Conservation (phyloP, 1,140 invertebrate species). For the Tigriopus japonicus region DNA sequence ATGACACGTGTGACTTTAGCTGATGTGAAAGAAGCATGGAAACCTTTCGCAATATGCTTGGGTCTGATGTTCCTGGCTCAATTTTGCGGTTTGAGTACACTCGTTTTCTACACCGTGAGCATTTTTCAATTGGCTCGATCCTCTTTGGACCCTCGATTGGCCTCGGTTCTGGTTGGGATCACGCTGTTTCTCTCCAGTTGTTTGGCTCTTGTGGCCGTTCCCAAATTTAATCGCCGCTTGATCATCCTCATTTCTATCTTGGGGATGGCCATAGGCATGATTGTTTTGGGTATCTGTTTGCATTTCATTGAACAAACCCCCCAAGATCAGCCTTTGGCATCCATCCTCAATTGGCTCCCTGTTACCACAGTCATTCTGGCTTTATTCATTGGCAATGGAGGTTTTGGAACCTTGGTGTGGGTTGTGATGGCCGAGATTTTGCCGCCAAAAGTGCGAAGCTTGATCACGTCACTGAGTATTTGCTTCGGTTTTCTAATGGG, state of each 20-base stretch:
- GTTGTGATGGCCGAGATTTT: slow-evolving; percentile 42
- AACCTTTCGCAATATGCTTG: slow-evolving; percentile 53
- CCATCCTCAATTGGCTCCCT: not conserved
- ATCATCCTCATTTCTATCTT: slow-evolving; percentile 37
- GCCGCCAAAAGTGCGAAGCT: slow-evolving; percentile 53
- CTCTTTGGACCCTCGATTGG: slow-evolving; percentile 45
- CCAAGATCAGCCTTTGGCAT: not conserved
- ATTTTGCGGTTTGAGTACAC: slow-evolving; percentile 73
- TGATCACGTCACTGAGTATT: slow-evolving; percentile 61
- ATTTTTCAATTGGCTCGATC: slow-evolving; percentile 53
- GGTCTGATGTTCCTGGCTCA: slow-evolving; percentile 88
- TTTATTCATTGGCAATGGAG: slow-evolving; percentile 9
- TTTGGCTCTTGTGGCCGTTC: slow-evolving; percentile 58
- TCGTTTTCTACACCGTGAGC: slow-evolving; percentile 71
- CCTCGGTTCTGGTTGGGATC: slow-evolving; percentile 48
- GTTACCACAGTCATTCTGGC: not conserved
- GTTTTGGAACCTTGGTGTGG: slow-evolving; percentile 10
- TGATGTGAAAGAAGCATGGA: slow-evolving; percentile 19
- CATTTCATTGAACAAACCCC: not conserved
- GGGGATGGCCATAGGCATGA: not conserved
- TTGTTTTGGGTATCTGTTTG: not conserved
- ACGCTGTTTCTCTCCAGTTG: slow-evolving; percentile 77
- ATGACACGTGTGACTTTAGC: slow-evolving; percentile 1
- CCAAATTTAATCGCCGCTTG: slow-evolving; percentile 61
- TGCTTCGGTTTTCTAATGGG: slow-evolving; percentile 74